Evolutionary conservation across 2,797 vertebrate genomes (phyloP).

Genomic region (Eupleurogrammus muticus): DNA sequence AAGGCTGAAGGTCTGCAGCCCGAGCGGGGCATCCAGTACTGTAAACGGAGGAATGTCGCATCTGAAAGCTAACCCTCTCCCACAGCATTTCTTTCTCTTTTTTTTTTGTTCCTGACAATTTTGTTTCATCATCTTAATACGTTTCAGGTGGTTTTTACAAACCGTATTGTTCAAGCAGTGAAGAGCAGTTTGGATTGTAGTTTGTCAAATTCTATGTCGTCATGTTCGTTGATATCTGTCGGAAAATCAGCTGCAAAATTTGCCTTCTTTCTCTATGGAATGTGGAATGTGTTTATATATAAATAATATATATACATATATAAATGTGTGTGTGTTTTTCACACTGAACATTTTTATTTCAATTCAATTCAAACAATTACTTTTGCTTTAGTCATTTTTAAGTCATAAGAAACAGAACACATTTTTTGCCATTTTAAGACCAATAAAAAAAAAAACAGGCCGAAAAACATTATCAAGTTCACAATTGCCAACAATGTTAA

Average conservation of each 20-base stretch:
- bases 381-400: neutral
- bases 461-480: neutral
- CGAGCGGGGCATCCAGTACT: constrained; percentile 42
- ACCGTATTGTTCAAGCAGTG: constrained; percentile 33
- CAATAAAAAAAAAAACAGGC: neutral
- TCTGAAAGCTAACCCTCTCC: constrained; percentile 30
- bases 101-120: neutral
- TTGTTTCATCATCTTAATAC: constrained; percentile 49
- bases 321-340: too few relatives aligned
- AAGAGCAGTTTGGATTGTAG: neutral
- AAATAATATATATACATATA: too few relatives aligned
- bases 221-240: neutral
- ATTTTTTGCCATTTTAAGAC: neutral
- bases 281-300: neutral
- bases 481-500: neutral
- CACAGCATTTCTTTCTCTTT: neutral
- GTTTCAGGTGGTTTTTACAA: constrained; percentile 43
- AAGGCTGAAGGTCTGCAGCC: constrained; percentile 42
- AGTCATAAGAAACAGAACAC: neutral
- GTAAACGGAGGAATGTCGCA: constrained; percentile 56
- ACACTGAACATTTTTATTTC: neutral
- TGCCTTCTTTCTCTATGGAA: too few relatives aligned
- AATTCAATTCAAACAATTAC: too few relatives aligned
- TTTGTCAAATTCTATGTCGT: neutral
- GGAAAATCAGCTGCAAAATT: too few relatives aligned